These are phyloP conservation scores for Agelaius tricolor DNA, from an alignment of 2,113 vertebrate genomes.

Conservation along the genomic window DNA sequence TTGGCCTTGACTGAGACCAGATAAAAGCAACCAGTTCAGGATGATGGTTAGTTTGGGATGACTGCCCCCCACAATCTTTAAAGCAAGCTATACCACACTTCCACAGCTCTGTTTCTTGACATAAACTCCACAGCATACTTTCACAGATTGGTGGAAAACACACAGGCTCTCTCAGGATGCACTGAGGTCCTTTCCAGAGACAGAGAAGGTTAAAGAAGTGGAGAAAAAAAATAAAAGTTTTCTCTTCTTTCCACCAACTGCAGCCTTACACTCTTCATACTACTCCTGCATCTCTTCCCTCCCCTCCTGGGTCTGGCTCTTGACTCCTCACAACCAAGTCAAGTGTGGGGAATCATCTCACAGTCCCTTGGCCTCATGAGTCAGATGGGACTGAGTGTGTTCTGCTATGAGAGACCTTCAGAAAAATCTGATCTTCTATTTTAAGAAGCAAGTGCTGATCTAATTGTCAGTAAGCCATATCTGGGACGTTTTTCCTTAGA, in stretches of 20 bases:
- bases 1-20: neutral
- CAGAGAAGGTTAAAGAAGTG: neutral
- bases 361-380: neutral
- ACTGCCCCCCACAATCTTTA: neutral
- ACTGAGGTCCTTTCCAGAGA: neutral
- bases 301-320: neutral
- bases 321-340: neutral
- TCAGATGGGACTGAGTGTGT: neutral
- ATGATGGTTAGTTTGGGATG: neutral
- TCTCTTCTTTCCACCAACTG: neutral
- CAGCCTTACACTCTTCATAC: neutral
- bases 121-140: neutral
- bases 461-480: neutral
- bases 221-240: neutral
- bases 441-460: neutral
- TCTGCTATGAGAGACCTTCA: rapidly evolving
- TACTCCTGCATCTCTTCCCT: neutral
- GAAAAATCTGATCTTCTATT: neutral
- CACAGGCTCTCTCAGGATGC: neutral
- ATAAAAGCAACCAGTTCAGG: neutral
- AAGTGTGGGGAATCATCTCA: rapidly evolving
- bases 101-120: neutral
- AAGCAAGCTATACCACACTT: neutral
- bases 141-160: neutral
- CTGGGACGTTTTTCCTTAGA: neutral